phyloP scores from a whole-genome alignment of 2,113 vertebrate genomes.

The Spermophilus dauricus region DNA sequence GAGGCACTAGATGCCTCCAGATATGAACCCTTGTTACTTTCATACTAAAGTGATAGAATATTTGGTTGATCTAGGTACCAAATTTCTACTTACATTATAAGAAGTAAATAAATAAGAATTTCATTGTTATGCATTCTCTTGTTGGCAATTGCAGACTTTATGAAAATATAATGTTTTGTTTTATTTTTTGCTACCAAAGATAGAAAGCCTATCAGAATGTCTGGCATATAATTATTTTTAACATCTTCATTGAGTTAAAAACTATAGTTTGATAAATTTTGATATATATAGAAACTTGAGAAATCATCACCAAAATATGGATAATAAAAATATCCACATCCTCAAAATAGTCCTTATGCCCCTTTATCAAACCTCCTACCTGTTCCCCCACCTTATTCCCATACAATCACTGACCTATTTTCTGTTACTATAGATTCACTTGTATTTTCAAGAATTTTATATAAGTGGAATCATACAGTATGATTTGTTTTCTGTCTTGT shows the following conservation, averaged over 20 bases:
- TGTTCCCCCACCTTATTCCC: too few species aligned
- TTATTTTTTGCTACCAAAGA: background rate
- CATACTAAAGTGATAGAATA: background rate
- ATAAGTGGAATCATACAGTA: background rate
- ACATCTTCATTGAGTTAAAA: background rate
- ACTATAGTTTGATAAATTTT: background rate
- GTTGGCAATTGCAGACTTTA: background rate
- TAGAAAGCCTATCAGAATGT: background rate
- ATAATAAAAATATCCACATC: background rate
- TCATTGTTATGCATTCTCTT: background rate
- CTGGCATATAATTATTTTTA: slow-evolving; percentile 30
- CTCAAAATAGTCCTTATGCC: background rate
- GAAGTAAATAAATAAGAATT: slow-evolving; percentile 19
- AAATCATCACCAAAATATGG: background rate
- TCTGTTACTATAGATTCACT: background rate
- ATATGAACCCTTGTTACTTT: background rate
- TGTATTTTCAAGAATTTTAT: slow-evolving; percentile 6
- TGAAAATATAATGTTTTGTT: background rate
- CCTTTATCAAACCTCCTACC: background rate
- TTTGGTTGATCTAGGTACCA: background rate
- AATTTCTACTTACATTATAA: slow-evolving; percentile 10
- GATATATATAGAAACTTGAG: background rate
- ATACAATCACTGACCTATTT: background rate
- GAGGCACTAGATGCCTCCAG: too few species aligned
- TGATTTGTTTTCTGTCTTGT: background rate